phyloP scores from a whole-genome alignment of 2,888 invertebrate genomes.

The Phania funesta region DNA sequence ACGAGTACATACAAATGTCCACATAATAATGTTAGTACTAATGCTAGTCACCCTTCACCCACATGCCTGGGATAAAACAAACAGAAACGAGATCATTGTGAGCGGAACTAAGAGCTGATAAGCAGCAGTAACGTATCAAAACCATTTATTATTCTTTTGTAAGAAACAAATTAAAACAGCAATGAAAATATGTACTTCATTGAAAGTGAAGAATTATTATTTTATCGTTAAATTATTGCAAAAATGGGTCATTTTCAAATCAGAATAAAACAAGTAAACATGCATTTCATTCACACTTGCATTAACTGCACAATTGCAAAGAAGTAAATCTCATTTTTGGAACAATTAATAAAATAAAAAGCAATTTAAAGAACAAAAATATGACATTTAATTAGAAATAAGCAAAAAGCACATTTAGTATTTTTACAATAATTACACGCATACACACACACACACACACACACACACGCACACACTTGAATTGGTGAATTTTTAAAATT shows the following conservation, averaged over 20 bases:
- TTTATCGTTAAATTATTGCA: conserved; percentile 60
- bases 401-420: background rate
- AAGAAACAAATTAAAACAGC: conserved; percentile 36
- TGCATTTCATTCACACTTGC: conserved; percentile 14
- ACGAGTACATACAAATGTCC: background rate
- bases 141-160: conserved; percentile 44
- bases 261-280: conserved; percentile 35
- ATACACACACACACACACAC: background rate
- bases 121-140: conserved; percentile 59
- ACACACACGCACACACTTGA: too few relatives aligned
- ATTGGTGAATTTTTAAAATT: background rate
- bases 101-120: conserved; percentile 78
- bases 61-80: conserved; percentile 76
- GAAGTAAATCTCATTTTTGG: background rate
- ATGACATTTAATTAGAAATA: conserved; percentile 6
- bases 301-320: background rate
- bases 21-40: conserved; percentile 36
- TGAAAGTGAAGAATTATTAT: conserved; percentile 55
- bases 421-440: background rate
- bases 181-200: conserved; percentile 40
- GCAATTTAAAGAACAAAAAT: background rate
- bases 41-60: conserved; percentile 76
- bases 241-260: conserved; percentile 60
- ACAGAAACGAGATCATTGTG: conserved; percentile 71
- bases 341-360: background rate